Evolutionary conservation across 2,888 invertebrate species (phyloP).

Genomic region (Synanthedon tipuliformis): DNA sequence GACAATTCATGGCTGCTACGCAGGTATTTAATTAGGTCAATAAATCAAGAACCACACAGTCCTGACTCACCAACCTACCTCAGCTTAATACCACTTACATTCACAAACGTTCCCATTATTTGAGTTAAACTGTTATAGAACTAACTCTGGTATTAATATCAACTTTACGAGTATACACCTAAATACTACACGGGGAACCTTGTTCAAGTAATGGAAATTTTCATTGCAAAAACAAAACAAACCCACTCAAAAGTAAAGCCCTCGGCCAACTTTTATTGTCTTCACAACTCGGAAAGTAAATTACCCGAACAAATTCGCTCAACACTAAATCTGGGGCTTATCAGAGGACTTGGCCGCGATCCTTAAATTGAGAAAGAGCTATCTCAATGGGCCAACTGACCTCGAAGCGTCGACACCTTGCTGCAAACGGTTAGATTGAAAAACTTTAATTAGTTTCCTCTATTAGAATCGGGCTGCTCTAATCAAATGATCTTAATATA

Average conservation of each 20-base stretch:
- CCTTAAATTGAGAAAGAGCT: slow-evolving; percentile 59
- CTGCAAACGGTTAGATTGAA: slow-evolving; percentile 41
- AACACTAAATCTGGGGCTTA: slow-evolving; percentile 63
- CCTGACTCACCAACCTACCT: slow-evolving; percentile 2
- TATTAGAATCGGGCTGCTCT: slow-evolving; percentile 12
- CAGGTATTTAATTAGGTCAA: slow-evolving; percentile 52
- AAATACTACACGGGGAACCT: slow-evolving; percentile 11
- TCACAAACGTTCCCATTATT: not conserved
- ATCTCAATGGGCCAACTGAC: slow-evolving; percentile 48
- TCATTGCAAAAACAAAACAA: slow-evolving; percentile 49
- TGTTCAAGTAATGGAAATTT: slow-evolving; percentile 36
- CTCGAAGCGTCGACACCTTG: slow-evolving; percentile 33
- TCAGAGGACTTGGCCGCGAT: slow-evolving; percentile 49
- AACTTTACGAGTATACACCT: slow-evolving; percentile 1
- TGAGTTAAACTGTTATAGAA: slow-evolving; percentile 6
- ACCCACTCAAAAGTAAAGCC: slow-evolving; percentile 43
- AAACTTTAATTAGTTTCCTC: slow-evolving; percentile 54
- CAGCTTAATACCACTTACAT: not conserved
- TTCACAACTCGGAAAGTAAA: slow-evolving; percentile 63
- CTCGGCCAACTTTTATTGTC: slow-evolving; percentile 58
- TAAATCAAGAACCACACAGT: slow-evolving; percentile 33
- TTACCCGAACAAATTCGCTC: slow-evolving; percentile 65
- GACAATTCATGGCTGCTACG: slow-evolving; percentile 46
- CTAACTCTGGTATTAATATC: not conserved
- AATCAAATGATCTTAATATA: too few species aligned